These are phyloP conservation scores for Spermophilus dauricus DNA, from an alignment of 2,113 vertebrate genomes.

Conservation along the genomic window DNA sequence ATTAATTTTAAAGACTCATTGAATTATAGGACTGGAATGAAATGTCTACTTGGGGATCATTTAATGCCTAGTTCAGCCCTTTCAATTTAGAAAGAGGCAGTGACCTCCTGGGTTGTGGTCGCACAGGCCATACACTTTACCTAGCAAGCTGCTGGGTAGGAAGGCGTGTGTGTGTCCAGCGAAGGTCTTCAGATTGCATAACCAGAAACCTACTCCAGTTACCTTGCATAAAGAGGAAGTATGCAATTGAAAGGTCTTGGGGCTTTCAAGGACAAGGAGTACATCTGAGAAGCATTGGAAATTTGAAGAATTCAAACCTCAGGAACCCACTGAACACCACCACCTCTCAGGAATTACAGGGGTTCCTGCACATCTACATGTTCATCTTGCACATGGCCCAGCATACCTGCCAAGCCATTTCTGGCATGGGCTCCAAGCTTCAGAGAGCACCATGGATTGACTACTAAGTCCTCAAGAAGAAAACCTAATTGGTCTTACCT, in stretches of 20 bases:
- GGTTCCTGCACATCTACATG: background rate
- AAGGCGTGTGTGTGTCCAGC: background rate
- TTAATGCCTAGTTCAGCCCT: background rate
- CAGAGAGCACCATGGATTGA: background rate
- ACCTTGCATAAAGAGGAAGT: background rate
- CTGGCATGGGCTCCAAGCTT: background rate
- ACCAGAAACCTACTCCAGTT: background rate
- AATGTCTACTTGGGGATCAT: background rate
- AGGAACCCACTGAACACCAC: background rate
- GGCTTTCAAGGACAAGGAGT: background rate
- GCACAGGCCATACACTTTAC: background rate
- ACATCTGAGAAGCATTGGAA: background rate
- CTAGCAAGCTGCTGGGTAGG: background rate
- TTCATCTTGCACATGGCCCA: background rate
- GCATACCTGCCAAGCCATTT: background rate
- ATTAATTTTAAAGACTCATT: conserved; percentile 23
- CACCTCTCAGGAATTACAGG: background rate
- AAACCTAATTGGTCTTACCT: background rate
- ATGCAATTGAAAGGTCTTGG: background rate
- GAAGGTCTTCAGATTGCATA: background rate
- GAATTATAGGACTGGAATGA: background rate
- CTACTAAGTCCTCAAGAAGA: conserved; percentile 6
- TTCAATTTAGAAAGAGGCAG: background rate
- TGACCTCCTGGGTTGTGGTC: background rate
- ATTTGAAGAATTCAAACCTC: background rate